Base-by-base conservation (phyloP, 2,113 vertebrate genomes). In the Columba livia region DNA sequence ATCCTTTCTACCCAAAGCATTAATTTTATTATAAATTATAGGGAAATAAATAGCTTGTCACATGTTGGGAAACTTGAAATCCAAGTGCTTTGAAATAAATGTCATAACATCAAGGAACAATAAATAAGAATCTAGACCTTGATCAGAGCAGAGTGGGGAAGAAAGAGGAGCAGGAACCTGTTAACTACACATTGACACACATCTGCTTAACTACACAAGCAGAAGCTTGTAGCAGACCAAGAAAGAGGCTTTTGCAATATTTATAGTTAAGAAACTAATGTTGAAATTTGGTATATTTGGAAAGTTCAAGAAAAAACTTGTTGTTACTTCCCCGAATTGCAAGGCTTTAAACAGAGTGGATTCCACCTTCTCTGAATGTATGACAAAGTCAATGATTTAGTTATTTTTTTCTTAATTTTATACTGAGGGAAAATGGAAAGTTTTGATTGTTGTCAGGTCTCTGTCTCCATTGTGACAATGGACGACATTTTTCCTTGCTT, bases 101-200 rank as follows among this genome's bases (percentile, higher is more conserved):
- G 9, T 53, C 1, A 1, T 34, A 42, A 38, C 17, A 44, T 12
- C 19, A 44, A 36, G 3, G 15, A 25, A 32, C 11, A 12, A 28
- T 47, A 51, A 38, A 12, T 17, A 70, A 42, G 23, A 54, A 87
- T 32, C 29, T 7, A 58, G 53, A 53, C 21, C 3, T 42, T 42
- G 32, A 48, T 64, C 32, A 81, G 21, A 75, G 36, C 8, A 61
- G 29, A 20, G 11, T 25, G 58, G 28, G 32, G 11, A 70, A 40
- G 44, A 38, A 70, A 44, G 31, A 51, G 28, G 18, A 64, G 4
- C 24, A n/a, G 32, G 25, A 77, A 11, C 6, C 36, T 16, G 15
- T 40, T 65, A 53, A 29, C 10, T 61, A 20, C 6, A 16, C 3
- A 11, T 9, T 0, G 1, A 28, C 11, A 51, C 2, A 6, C 5